Percentiles rank a stretch among this genome's conserved stretches.
Evolutionary conservation across 2,113 vertebrate genomes (phyloP).

Genomic region (Ophiodon elongatus): DNA sequence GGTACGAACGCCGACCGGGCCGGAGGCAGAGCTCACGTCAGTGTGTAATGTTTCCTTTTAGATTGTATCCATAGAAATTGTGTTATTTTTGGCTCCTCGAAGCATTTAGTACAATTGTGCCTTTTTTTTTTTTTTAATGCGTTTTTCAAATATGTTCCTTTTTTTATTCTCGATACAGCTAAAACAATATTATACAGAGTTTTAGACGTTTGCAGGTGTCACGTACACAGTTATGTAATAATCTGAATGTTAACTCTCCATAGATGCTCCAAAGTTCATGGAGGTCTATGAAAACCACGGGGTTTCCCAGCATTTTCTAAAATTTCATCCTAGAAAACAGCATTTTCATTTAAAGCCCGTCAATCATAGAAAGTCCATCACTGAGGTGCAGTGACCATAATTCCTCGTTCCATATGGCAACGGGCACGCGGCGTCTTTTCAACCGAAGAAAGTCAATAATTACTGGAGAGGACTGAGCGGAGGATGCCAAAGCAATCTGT

Average conservation of each 20-base stretch:
- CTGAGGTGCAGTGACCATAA: not conserved
- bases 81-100: not conserved
- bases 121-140: too few relatives aligned
- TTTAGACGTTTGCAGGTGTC: not conserved
- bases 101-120: not conserved
- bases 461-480: not conserved
- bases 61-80: not conserved
- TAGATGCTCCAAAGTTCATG: not conserved
- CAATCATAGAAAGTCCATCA: not conserved
- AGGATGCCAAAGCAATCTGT: conserved; percentile 23
- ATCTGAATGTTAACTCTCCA: not conserved
- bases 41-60: not conserved
- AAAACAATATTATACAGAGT: not conserved
- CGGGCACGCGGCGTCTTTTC: not conserved
- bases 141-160: not conserved
- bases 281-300: not conserved
- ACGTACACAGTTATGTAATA: not conserved
- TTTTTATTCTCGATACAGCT: not conserved
- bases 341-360: not conserved
- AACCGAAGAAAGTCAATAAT: not conserved
- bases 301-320: not conserved
- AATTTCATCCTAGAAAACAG: not conserved
- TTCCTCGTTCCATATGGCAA: not conserved
- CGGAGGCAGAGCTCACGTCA: too few relatives aligned
- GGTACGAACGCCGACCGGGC: not conserved